These are phyloP conservation scores for Trichomalopsis sarcophagae DNA, from an alignment of 1,140 invertebrate genomes.

Conservation along the genomic window DNA sequence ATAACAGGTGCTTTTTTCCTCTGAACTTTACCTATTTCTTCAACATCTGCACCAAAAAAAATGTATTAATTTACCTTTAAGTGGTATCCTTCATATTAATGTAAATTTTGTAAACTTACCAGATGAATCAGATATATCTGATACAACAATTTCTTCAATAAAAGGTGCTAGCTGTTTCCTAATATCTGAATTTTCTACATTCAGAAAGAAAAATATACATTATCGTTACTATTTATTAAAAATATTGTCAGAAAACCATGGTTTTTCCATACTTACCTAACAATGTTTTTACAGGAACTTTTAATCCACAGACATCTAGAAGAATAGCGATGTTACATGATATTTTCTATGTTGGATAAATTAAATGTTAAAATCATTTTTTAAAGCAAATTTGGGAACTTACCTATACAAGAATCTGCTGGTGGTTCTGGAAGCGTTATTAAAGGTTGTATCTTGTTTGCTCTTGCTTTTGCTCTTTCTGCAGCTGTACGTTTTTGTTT, in stretches of 20 bases:
- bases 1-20: not conserved
- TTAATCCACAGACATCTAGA: not conserved
- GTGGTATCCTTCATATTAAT: not conserved
- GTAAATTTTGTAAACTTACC: not conserved
- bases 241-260: not conserved
- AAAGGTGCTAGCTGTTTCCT: conserved; percentile 21
- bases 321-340: not conserved
- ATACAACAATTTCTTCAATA: conserved; percentile 21
- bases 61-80: not conserved
- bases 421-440: no score
- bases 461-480: not conserved
- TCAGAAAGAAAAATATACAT: not conserved
- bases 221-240: not conserved
- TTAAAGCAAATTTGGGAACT: not conserved
- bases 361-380: not conserved
- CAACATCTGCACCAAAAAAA: not conserved
- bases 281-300: conserved; percentile 2
- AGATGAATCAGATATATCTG: not conserved
- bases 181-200: conserved; percentile 14
- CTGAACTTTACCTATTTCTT: not conserved
- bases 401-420: no score
- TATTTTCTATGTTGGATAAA: no score
- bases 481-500: not conserved
- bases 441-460: no score
- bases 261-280: not conserved